Evolutionary conservation across 2,888 invertebrate species (phyloP).

Genomic region (Pachydiplax longipennis): DNA sequence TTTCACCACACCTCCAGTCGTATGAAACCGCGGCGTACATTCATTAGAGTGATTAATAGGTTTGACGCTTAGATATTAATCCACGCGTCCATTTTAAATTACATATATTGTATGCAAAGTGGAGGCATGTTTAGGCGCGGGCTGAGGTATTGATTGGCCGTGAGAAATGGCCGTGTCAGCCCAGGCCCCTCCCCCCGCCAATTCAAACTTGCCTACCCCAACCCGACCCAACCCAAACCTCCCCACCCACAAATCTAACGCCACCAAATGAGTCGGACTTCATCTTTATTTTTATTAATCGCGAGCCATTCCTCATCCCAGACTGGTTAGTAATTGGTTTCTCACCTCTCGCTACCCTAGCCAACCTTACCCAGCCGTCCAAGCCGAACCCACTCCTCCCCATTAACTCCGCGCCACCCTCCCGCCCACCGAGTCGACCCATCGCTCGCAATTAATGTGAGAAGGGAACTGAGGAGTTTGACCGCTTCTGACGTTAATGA

Average conservation of each 20-base stretch:
- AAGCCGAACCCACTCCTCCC: background rate
- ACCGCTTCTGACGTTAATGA: background rate
- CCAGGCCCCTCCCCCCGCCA: background rate
- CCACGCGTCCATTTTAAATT: background rate
- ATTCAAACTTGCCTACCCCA: background rate
- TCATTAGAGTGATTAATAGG: background rate
- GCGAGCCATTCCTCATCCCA: background rate
- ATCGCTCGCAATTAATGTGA: background rate
- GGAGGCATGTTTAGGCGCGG: background rate
- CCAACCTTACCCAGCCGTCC: background rate
- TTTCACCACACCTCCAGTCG: background rate
- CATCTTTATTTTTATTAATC: background rate
- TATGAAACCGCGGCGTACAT: background rate
- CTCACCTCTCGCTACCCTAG: background rate
- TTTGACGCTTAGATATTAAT: background rate
- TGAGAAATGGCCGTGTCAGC: background rate
- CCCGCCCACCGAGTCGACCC: background rate
- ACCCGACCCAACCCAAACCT: background rate
- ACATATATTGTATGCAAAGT: background rate
- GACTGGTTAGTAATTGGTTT: background rate
- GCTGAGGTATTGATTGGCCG: background rate
- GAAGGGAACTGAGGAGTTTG: background rate
- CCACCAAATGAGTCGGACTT: background rate
- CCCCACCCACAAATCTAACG: background rate
- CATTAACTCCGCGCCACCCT: background rate